Evolutionary conservation across 2,888 invertebrate genomes (phyloP).

Genomic region (Metacarcinus magister): DNA sequence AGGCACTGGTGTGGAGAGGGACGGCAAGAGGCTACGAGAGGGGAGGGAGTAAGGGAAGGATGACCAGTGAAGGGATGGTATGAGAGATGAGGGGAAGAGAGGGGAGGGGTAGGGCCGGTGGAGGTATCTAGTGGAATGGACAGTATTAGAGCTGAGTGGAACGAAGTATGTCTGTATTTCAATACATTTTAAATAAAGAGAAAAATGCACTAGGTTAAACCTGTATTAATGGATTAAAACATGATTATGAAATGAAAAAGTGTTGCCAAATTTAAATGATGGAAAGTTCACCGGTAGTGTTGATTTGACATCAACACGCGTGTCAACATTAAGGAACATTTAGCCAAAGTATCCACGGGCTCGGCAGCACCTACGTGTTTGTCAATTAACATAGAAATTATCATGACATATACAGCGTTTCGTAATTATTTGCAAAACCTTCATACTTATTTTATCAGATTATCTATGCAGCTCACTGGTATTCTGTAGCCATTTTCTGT

Average conservation of each 20-base stretch:
- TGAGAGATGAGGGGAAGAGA: background rate
- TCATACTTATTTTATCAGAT: constrained; percentile 12
- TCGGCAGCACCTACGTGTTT: constrained; percentile 26
- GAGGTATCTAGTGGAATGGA: constrained; percentile 2
- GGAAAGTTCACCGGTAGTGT: background rate
- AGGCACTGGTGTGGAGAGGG: background rate
- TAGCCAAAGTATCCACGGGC: background rate
- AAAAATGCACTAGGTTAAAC: constrained; percentile 9
- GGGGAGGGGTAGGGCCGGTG: background rate
- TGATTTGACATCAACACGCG: constrained; percentile 1
- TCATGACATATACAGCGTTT: constrained; percentile 4
- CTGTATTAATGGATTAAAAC: constrained; percentile 20
- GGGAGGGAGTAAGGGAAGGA: background rate
- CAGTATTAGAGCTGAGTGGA: background rate
- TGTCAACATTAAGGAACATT: constrained; percentile 36
- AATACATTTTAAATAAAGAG: background rate
- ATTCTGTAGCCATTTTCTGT: background rate
- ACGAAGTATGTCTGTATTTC: constrained; percentile 23
- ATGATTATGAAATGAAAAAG: constrained; percentile 21
- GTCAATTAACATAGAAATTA: constrained; percentile 35
- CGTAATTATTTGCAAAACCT: background rate
- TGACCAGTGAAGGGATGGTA: background rate
- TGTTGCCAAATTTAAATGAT: background rate
- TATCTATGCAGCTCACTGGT: background rate
- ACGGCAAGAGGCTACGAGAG: background rate